Evolutionary conservation across 2,113 vertebrate species (phyloP), one percentile per base, ranked within the genome.

Genomic region (Gallinago media): DNA sequence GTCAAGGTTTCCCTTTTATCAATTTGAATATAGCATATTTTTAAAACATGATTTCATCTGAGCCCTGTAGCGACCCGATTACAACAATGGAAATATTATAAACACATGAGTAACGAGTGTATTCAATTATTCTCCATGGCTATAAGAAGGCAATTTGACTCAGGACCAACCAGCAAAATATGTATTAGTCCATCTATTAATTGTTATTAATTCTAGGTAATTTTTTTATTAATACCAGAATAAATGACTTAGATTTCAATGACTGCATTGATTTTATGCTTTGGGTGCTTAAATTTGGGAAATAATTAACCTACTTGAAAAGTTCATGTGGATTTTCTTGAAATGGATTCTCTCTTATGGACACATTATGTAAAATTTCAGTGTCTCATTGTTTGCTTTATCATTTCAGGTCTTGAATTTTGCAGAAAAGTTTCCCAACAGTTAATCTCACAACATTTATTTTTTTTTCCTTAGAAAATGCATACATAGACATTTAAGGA

Each of bases 61-160:
- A 79, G 58, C 62, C 12, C 79, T 29, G 27, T 8, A 55, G 46
- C 66, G 75, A 88, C 67, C 85, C n/a, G 66, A 0, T 88, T 95
- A 40, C 42, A 80, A 67, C 71, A 92, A 86, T 42, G 67, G 46
- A 66, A 93, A 50, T 50, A 21, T 34, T 75, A 84, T 40, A 83
- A 95, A 66, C 31, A 54, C 40, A n/a, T 29, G 31, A 94, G 42
- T 66, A 86, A 71, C 59, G 31, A 66, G n/a, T 38, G 11, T 12
- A 34, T 74, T 90, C 63, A 88, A 50, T 83, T 94, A 66, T 90
- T 95, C 63, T 88, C 59, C 6, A 5, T 22, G 74, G 46, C 76
- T 52, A 22, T 58, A 31, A 76, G 66, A 38, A 72, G 1, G 1
- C 15, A 74, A 23, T 75, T 93, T 56, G n/a, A 90, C 47, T 46